A percentile compares a stretch with the other conserved stretches of the same genome.
phyloP scores from a whole-genome alignment of 2,797 vertebrate genomes.

The Craterocephalus amniculus region DNA sequence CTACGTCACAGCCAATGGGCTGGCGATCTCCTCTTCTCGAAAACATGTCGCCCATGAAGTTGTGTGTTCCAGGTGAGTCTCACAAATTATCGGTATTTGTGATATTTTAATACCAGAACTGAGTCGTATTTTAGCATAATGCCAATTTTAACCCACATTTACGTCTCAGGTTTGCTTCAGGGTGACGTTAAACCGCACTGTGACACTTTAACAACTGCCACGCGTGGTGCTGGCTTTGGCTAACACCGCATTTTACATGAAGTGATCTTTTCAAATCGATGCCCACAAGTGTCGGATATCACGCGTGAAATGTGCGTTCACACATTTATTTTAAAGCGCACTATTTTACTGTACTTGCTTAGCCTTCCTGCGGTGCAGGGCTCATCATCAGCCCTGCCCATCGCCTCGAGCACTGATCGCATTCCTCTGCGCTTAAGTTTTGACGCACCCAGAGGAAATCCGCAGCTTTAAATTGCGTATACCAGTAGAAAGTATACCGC shows the following conservation, averaged over 20 bases:
- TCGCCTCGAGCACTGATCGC: slow-evolving; percentile 64
- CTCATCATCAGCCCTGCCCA: slow-evolving; percentile 66
- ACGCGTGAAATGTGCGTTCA: rapidly evolving
- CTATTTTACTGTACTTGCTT: neutral
- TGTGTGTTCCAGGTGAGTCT: slow-evolving; percentile 86
- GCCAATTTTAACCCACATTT: rapidly evolving
- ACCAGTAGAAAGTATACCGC: neutral
- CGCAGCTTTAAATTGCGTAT: neutral
- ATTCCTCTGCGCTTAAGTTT: slow-evolving; percentile 64
- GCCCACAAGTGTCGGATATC: neutral
- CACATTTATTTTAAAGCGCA: rapidly evolving
- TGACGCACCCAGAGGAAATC: slow-evolving; percentile 26
- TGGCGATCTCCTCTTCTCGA: slow-evolving; percentile 56
- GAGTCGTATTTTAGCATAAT: rapidly evolving
- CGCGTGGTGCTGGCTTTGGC: slow-evolving; percentile 13
- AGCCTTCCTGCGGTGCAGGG: slow-evolving; percentile 41
- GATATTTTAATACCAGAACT: rapidly evolving
- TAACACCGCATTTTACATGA: neutral
- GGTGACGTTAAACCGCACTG: rapidly evolving
- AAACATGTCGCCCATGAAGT: slow-evolving; percentile 88
- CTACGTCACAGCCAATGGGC: slow-evolving; percentile 68
- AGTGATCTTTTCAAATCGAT: neutral
- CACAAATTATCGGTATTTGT: neutral
- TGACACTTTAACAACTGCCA: slow-evolving; percentile 14
- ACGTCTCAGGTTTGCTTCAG: neutral